Base-by-base conservation (phyloP, 1,140 invertebrate genomes). In the Temnothorax nylanderi region DNA sequence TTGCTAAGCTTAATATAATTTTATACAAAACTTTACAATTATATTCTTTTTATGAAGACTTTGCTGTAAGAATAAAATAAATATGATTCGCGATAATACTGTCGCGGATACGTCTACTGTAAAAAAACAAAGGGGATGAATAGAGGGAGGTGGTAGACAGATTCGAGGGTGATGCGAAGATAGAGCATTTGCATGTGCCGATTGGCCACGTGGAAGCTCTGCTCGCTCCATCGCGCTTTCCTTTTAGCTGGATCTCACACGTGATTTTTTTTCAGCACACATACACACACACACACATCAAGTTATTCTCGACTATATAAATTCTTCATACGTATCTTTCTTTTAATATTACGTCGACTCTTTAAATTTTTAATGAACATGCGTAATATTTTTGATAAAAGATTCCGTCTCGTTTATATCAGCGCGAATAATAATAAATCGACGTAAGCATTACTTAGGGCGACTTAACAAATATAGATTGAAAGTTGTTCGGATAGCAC, bases 111-210 rank as follows among this genome's bases (percentile, higher is more conserved):
- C 18, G 41, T 58, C 51, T 26, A 10, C 51, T 47, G 37, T 41
- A 60, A 64, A 75, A 86, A 89, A 90, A 75, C 64, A 87, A 89
- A 56, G 47, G 62, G 54, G 32, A 10, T 60, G 82, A 88, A 87
- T 54, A 49, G 13, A 85, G 72, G 60, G 21, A 65, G n/a, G 65
- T 64, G 41, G 72, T 89, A 80, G 67, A 58, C 72, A 77, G 54
- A 32, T 47, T 89, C 64, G 75, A 76, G 87, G 86, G 89, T 85
- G 87, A 78, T 64, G 71, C 65, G 77, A 62, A 65, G 81, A 89
- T 80, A 92, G 90, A 95, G 94, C 94, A 95, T 95, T 95, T 95
- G 94, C 94, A 93, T 95, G 94, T 95, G 94, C 82, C 89, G 94
- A 94, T 94, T 94, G 91, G 67, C 90, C 91, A 92, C 87, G 93